Base-by-base conservation (phyloP, 2,797 vertebrate species). In the Tinamus major region DNA sequence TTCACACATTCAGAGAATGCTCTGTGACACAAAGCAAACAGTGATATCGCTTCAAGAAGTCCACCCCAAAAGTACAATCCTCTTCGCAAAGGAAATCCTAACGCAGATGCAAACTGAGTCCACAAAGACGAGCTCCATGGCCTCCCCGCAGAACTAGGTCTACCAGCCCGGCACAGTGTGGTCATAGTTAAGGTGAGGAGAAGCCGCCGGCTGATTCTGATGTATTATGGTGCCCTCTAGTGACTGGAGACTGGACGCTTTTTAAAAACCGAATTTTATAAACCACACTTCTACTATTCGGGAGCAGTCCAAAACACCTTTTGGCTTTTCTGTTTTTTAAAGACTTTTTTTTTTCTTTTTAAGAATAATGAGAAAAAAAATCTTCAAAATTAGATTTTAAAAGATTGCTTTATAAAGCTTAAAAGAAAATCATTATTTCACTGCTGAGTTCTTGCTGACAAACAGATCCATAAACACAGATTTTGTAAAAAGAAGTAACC, bases 211-310 rank as follows among this genome's bases (percentile, higher is more conserved):
- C 15, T 20, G 12, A 33, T 41, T 80, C 62, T 14, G 3, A 64
- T 8, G 95, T 88, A 10, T 67, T 79, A 76, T 87, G 87, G 77
- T 5, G 85, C 95, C 96, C 94, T 91, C 95, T 96, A 92, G 95
- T 46, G 96, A 70, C 92, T 0, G 49, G 1, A 75, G 46, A 13
- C 29, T 0, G 39, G 17, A n/a, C 56, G 6, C 41, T 10, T 33
- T 5, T 51, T 3, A 16, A 1, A 8, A 10, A 19, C 3, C 6
- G 1, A 9, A 6, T 4, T 0, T 31, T 27, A 1, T 0, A 4
- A 8, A 35, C 8, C 55, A 8, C 6, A 31, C 3, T 24, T 2
- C 17, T 26, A 42, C 39, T 13, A 10, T 8, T 37, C 10, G 35
- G 35, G 19, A 37, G 29, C 33, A 27, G 35, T 23, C 23, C 19